These are phyloP conservation scores for Bambusicola thoracicus DNA, from an alignment of 2,113 vertebrate species.

Conservation along the genomic window DNA sequence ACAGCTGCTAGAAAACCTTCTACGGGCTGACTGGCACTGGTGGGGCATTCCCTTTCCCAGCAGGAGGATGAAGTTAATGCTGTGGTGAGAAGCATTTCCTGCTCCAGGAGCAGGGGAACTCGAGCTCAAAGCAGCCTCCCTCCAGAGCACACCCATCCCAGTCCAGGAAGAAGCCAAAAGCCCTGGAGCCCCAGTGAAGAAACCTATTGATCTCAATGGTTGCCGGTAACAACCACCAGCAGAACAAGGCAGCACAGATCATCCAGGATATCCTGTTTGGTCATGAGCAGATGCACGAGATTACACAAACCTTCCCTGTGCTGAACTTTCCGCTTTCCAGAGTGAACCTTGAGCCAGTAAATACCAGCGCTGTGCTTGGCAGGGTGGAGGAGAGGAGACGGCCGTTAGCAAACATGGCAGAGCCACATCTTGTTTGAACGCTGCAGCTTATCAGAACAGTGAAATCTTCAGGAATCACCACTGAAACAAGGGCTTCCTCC, in stretches of 20 bases:
- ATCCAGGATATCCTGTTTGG: constrained; percentile 74
- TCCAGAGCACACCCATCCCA: neutral
- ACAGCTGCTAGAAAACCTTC: neutral
- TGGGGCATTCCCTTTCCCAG: rapidly evolving
- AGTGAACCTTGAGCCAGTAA: constrained; percentile 47
- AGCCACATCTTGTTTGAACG: constrained; percentile 9
- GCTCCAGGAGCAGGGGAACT: rapidly evolving
- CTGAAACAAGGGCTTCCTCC: neutral
- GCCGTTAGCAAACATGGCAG: neutral
- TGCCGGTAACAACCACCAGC: neutral
- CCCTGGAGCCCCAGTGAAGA: neutral
- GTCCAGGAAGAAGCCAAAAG: neutral
- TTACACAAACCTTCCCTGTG: constrained; percentile 60
- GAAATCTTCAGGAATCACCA: neutral
- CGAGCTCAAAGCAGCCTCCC: neutral
- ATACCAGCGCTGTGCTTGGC: neutral
- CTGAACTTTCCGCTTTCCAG: neutral
- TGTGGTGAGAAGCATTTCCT: neutral
- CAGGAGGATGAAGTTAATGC: neutral
- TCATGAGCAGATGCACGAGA: constrained; percentile 24
- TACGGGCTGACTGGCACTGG: neutral
- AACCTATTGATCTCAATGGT: neutral
- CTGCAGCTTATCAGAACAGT: neutral
- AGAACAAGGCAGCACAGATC: neutral
- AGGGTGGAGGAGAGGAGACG: constrained; percentile 19